Percentiles rank a stretch among this genome's conserved stretches.
These are phyloP conservation scores for Oscheius onirici DNA, from an alignment of 2,888 invertebrate species.

Conservation along the genomic window DNA sequence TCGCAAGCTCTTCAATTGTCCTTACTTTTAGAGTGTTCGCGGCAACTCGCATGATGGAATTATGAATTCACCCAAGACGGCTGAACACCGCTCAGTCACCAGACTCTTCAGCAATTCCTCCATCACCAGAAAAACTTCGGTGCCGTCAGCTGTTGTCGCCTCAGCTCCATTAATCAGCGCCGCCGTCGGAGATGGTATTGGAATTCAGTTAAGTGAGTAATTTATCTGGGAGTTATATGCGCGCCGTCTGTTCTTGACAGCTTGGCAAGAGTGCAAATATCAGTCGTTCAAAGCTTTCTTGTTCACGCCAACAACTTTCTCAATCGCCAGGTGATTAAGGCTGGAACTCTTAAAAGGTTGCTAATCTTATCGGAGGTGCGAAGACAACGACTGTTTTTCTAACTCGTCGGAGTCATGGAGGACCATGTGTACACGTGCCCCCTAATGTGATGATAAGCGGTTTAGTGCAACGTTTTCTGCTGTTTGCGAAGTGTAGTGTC, in stretches of 20 bases:
- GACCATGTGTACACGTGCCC: constrained; percentile 26
- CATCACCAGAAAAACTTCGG: constrained; percentile 43
- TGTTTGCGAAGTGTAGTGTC: constrained; percentile 28
- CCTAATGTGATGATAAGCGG: constrained; percentile 32
- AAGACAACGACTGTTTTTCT: neutral
- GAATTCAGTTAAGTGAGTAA: constrained; percentile 62
- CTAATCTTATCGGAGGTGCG: neutral
- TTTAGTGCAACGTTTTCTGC: constrained; percentile 32
- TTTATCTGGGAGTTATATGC: constrained; percentile 6
- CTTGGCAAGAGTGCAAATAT: constrained; percentile 23
- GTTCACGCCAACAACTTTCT: neutral
- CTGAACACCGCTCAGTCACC: constrained; percentile 53
- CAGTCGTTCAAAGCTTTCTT: neutral
- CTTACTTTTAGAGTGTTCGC: constrained; percentile 21
- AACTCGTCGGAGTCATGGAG: constrained; percentile 7
- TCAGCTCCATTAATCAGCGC: constrained; percentile 63
- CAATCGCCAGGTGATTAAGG: neutral
- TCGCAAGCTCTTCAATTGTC: neutral
- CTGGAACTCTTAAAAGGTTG: neutral
- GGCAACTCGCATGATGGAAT: constrained; percentile 32
- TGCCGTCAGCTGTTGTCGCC: constrained; percentile 57
- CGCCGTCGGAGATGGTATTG: constrained; percentile 61
- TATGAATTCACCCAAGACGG: constrained; percentile 30
- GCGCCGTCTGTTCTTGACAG: constrained; percentile 21
- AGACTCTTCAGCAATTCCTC: constrained; percentile 57